Evolutionary conservation across 2,888 invertebrate genomes (phyloP), one percentile per base, ranked within the genome.

Genomic region (Eucera pruinosa): DNA sequence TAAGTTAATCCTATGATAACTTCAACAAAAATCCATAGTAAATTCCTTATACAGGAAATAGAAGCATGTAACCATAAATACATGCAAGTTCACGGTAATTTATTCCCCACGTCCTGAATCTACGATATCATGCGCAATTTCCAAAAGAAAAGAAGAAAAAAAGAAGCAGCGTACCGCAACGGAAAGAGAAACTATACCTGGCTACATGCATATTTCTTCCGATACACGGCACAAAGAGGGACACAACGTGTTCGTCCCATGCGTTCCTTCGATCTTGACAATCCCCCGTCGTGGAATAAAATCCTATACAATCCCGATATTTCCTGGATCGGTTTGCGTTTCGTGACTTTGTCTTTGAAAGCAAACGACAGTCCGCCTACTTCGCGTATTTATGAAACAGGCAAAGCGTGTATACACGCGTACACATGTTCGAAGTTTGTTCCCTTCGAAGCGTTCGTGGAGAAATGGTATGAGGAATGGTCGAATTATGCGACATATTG

Each of bases 401-500:
- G n/a, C 18, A 71, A 69, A 75, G 67, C 72, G 74, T 64, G 69
- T 76, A 75, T 48, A 64, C 77, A 71, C 66, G 73, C 48, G 67
- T 85, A 85, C 81, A 85, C 71, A 80, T 81, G 86, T 80, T 78
- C 73, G 62, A 76, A 85, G 79, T 76, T 80, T 70, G 81, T 81
- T 80, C 76, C 83, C 81, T 79, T 43, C 81, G 71, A 62, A 77
- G 33, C 66, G 47, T 41, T 68, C 48, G 54, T 48, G 47, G 57
- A 60, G 64, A 66, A 66, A 69, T 83, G 76, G 80, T 78, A 82
- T 86, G 89, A 89, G 84, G 85, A 87, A 89, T 89, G 80, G 87
- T 74, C 73, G 84, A 89, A 89, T 89, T 89, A 89, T 89, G 86
- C 89, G 87, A 88, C 88, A 89, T 88, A 89, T 89, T 87, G 85